Conservation (phyloP, 2,888 invertebrate genomes). For the Pomacea canaliculata region DNA sequence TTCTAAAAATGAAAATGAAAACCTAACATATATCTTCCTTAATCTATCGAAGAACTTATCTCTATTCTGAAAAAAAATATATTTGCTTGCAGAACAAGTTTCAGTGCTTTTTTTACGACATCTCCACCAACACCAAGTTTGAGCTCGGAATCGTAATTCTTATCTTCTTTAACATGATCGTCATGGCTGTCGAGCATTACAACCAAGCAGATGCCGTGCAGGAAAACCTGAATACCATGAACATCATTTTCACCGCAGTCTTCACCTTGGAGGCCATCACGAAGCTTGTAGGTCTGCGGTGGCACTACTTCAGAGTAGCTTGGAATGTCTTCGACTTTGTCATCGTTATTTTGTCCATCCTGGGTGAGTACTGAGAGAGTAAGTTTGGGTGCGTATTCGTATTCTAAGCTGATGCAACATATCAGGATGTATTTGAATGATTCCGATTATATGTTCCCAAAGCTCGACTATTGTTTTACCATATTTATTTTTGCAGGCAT, state of each 20-base stretch:
- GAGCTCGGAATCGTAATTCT: conserved; percentile 96
- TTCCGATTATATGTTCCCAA: too few relatives aligned
- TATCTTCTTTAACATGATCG: conserved; percentile 95
- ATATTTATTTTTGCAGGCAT: conserved; percentile 74
- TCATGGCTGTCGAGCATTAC: conserved; percentile 93
- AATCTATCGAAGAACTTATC: too few relatives aligned
- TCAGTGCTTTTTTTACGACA: conserved; percentile 95
- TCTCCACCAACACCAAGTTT: conserved; percentile 90
- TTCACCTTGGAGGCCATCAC: conserved; percentile 86
- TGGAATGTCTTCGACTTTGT: conserved; percentile 98
- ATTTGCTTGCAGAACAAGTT: conserved; percentile 79
- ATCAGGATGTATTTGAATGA: too few relatives aligned
- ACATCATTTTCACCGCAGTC: conserved; percentile 87
- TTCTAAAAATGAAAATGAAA: too few relatives aligned
- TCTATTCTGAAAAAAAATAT: too few relatives aligned
- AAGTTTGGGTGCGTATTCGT: too few relatives aligned
- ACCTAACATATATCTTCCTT: too few relatives aligned
- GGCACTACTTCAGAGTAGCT: conserved; percentile 95
- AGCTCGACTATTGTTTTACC: too few relatives aligned
- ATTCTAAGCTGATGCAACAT: too few relatives aligned
- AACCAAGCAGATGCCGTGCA: conserved; percentile 52
- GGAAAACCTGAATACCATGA: conserved; percentile 87
- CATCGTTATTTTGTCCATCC: conserved; percentile 89
- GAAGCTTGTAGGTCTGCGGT: conserved; percentile 92
- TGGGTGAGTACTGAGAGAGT: conserved; percentile 73